phyloP scores from a whole-genome alignment of 2,113 vertebrate species.

The Chroicocephalus ridibundus region DNA sequence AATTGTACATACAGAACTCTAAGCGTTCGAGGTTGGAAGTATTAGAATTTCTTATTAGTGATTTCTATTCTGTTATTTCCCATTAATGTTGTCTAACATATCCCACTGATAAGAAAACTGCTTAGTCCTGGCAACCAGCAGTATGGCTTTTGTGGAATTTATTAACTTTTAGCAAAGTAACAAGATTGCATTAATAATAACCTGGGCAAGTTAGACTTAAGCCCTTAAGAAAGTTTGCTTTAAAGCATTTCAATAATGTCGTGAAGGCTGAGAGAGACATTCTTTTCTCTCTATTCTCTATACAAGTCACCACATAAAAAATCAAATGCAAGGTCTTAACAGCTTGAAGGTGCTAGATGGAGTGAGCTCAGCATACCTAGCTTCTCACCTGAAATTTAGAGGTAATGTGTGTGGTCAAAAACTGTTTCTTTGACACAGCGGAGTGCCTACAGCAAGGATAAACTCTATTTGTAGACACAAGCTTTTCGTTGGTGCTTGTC shows the following conservation, averaged over 20 bases:
- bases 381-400: background rate
- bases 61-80: background rate
- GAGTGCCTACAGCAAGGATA: background rate
- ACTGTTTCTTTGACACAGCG: background rate
- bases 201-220: background rate
- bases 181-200: background rate
- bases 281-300: background rate
- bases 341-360: background rate
- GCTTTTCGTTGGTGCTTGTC: background rate
- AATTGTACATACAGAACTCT: background rate
- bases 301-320: background rate
- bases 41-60: background rate
- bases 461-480: background rate
- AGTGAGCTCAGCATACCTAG: background rate
- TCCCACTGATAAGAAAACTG: background rate
- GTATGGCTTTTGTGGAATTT: background rate
- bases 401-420: background rate
- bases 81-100: background rate
- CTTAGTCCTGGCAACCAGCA: background rate
- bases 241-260: background rate
- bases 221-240: background rate
- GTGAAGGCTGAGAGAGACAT: background rate
- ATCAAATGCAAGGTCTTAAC: background rate
- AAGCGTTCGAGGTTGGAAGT: accelerated
- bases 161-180: background rate